Base-by-base conservation (phyloP, 2,888 invertebrate species). In the Dryococelus australis region DNA sequence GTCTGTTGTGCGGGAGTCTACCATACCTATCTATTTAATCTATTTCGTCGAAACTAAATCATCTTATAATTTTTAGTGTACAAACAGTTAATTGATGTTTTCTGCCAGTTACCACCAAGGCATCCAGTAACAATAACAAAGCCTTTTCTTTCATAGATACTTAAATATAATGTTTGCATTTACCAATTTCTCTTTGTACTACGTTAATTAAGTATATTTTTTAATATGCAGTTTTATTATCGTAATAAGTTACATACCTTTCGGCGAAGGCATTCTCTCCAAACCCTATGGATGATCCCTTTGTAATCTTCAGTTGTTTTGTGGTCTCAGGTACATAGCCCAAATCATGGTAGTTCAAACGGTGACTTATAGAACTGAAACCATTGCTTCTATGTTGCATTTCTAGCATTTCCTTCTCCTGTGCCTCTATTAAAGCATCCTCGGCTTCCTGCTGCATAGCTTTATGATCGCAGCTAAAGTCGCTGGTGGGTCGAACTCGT, bases 261-360 rank as follows among this genome's bases (percentile, higher is more conserved):
- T 65, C 65, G n/a, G 65, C n/a, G 20, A 65, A n/a, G n/a, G 65
- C 65, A n/a, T 20, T 65, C 16, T 65, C 24, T 65, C 12, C 65
- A n/a, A 12, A 65, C 8, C 65, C 2, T n/a, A n/a, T 24, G n/a
- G 65, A 65, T n/a, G 28, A 24, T 10, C 83, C 83, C 28, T 35
- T 20, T 9, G 24, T 35, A n/a, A 35, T 6, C 3, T 28, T 26
- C 8, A 13, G 12, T 4, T 27, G 16, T 4, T 35, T 83, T 9
- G 24, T n/a, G n/a, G 20, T 35, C 43, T 83, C 83, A 13, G 83
- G 83, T 13, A 83, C 35, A n/a, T 83, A 83, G 28, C 83, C 83
- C 83, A 83, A n/a, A 12, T 83, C 83, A 20, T 24, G 24, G 83
- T 83, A 83, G 35, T 43, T 83, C 0, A 83, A 13, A 20, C 6